A percentile compares a stretch with the other conserved stretches of the same genome.
phyloP scores from a whole-genome alignment of 2,888 invertebrate species.

The Sphinx pinastri region DNA sequence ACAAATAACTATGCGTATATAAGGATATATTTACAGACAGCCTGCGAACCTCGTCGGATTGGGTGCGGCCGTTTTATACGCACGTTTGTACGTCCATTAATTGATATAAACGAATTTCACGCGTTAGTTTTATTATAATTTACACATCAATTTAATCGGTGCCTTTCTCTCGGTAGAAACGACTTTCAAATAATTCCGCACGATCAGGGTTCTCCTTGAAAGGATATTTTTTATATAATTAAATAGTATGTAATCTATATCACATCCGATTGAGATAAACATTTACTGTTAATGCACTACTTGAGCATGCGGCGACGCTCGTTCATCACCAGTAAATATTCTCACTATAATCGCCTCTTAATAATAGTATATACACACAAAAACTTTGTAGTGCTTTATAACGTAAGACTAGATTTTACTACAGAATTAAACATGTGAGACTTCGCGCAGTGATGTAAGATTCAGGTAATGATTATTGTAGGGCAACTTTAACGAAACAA shows the following conservation, averaged over 20 bases:
- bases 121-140: conserved; percentile 65
- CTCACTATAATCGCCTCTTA: conserved; percentile 68
- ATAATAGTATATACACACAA: conserved; percentile 76
- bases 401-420: conserved; percentile 83
- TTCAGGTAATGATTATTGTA: conserved; percentile 51
- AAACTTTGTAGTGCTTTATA: conserved; percentile 74
- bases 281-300: conserved; percentile 62
- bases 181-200: conserved; percentile 51
- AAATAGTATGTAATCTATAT: conserved; percentile 73
- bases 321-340: conserved; percentile 64
- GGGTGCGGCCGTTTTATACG: background rate
- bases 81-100: background rate
- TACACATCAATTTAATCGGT: conserved; percentile 54
- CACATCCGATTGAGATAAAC: conserved; percentile 74
- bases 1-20: conserved; percentile 51
- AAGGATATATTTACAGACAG: conserved; percentile 25
- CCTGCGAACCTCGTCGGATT: background rate
- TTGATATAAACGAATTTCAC: conserved; percentile 46
- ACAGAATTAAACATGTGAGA: conserved; percentile 71
- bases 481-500: conserved; percentile 53
- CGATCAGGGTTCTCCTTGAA: conserved; percentile 55
- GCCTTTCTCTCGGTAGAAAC: conserved; percentile 64
- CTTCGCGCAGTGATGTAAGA: conserved; percentile 56
- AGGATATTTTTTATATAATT: conserved; percentile 67
- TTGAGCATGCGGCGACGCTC: conserved; percentile 42